A percentile compares a stretch with the other conserved stretches of the same genome.
phyloP scores from a whole-genome alignment of 2,113 vertebrate species.

The Gulo gulo region DNA sequence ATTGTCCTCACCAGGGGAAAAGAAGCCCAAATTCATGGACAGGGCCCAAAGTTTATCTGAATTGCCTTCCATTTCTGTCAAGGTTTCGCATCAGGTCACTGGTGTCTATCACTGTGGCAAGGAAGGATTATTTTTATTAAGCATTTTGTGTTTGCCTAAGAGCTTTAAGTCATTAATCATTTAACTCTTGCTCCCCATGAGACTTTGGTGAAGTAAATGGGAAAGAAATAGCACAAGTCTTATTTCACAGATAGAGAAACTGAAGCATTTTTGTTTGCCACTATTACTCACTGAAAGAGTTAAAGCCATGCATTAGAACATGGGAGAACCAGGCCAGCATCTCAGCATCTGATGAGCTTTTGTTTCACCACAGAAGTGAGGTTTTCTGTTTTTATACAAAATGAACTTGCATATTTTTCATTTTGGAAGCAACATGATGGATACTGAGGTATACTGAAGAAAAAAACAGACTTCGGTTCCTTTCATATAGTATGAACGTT shows the following conservation, averaged over 20 bases:
- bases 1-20: neutral
- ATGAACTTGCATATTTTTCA: conserved; percentile 27
- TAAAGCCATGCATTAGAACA: neutral
- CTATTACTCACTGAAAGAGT: neutral
- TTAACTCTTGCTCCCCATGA: conserved; percentile 38
- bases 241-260: conserved; percentile 37
- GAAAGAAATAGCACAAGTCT: conserved; percentile 63
- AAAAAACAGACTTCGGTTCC: neutral
- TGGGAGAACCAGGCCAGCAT: neutral
- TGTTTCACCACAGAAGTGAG: neutral
- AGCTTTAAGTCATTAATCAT: conserved; percentile 71
- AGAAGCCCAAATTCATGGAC: neutral
- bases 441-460: neutral
- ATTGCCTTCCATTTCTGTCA: neutral
- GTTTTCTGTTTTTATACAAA: conserved; percentile 46
- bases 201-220: conserved; percentile 53
- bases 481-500: conserved; percentile 10
- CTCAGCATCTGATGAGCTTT: neutral
- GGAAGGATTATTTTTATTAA: conserved; percentile 67
- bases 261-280: neutral
- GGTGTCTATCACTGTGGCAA: conserved; percentile 38
- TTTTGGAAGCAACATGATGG: conserved; percentile 39
- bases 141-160: conserved; percentile 64
- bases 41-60: neutral
- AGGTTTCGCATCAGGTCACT: conserved; percentile 39